These are phyloP conservation scores for Dusona sp. DNA, from an alignment of 2,888 invertebrate genomes.

Conservation along the genomic window DNA sequence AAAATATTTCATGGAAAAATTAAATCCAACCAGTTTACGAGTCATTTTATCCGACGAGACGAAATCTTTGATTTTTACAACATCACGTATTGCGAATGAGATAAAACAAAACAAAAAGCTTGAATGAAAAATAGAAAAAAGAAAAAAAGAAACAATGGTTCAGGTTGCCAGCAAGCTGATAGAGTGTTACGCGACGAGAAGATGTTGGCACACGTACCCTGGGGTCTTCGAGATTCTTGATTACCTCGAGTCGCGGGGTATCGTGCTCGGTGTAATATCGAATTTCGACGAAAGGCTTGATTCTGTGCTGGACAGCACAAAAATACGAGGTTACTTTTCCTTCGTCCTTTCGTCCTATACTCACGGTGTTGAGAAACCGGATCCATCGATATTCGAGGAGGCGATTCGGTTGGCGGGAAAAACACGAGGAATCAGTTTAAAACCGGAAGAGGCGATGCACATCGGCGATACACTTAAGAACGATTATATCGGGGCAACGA, in stretches of 20 bases:
- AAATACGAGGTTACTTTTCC: slow-evolving; percentile 90
- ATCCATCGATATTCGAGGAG: slow-evolving; percentile 88
- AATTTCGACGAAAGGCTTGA: slow-evolving; percentile 95
- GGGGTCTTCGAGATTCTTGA: slow-evolving; percentile 89
- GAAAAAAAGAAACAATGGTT: slow-evolving; percentile 45
- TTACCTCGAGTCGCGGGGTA: slow-evolving; percentile 85
- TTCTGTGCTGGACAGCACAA: slow-evolving; percentile 88
- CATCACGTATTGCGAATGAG: background rate
- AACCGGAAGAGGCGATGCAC: slow-evolving; percentile 90
- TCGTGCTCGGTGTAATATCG: slow-evolving; percentile 91
- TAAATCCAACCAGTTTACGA: background rate
- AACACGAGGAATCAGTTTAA: slow-evolving; percentile 65
- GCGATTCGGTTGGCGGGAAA: slow-evolving; percentile 86
- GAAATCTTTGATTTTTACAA: background rate
- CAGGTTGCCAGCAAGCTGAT: slow-evolving; percentile 88
- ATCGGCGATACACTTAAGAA: slow-evolving; percentile 91
- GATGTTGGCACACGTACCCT: slow-evolving; percentile 90
- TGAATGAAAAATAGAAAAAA: background rate
- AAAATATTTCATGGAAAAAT: background rate
- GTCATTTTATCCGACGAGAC: background rate
- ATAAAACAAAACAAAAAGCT: background rate
- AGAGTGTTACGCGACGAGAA: slow-evolving; percentile 89
- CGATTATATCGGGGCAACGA: slow-evolving; percentile 92
- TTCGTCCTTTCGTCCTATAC: slow-evolving; percentile 93
- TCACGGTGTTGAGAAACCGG: slow-evolving; percentile 91